phyloP scores from a whole-genome alignment of 1,140 invertebrate species.

The Conus ventricosus region DNA sequence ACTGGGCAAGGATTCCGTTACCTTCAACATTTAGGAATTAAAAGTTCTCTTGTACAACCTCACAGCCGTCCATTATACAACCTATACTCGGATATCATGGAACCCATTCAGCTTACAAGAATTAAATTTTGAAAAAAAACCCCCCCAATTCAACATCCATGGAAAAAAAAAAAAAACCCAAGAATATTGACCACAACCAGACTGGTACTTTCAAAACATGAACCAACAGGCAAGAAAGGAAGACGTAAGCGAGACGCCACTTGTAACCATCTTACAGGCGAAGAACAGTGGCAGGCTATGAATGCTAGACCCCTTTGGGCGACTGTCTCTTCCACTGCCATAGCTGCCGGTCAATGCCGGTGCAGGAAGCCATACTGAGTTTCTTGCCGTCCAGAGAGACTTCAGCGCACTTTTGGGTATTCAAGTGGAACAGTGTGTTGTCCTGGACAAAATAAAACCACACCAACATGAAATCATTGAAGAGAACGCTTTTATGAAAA shows the following conservation, averaged over 20 bases:
- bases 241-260: not conserved
- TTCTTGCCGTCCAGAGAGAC: slow-evolving; percentile 82
- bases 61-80: not conserved
- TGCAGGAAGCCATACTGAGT: slow-evolving; percentile 87
- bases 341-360: slow-evolving; percentile 85
- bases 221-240: not conserved
- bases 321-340: slow-evolving; percentile 95
- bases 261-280: not conserved
- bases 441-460: slow-evolving; percentile 78
- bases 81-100: not conserved
- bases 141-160: not conserved
- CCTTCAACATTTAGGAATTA: not conserved
- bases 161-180: not conserved
- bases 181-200: not conserved
- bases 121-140: not conserved
- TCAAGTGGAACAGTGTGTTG: slow-evolving; percentile 90
- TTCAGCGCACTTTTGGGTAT: slow-evolving; percentile 93
- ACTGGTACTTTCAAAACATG: not conserved
- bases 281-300: not conserved
- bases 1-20: not conserved
- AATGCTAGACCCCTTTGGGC: not conserved
- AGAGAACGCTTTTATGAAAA: no score
- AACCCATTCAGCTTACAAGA: not conserved
- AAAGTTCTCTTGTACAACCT: not conserved
- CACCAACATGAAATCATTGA: no score